Percentiles rank a stretch among this genome's conserved stretches.
Evolutionary conservation across 1,140 invertebrate genomes (phyloP).

Genomic region (Nixonia krombeini): DNA sequence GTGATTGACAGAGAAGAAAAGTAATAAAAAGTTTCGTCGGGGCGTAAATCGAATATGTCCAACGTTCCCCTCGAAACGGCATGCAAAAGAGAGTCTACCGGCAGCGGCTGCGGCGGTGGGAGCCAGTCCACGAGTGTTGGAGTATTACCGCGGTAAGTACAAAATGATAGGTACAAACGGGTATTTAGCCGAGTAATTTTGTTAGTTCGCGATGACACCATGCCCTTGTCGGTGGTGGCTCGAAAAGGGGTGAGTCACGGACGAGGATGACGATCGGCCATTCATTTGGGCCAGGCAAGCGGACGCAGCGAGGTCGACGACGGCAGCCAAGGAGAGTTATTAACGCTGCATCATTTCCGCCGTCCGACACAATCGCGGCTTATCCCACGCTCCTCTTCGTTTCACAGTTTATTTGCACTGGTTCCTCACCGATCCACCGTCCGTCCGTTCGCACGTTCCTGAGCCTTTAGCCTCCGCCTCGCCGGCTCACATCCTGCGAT

Average conservation of each 20-base stretch:
- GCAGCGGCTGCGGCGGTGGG: no score
- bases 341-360: constrained; percentile 52
- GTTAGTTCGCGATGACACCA: constrained; percentile 4
- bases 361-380: constrained; percentile 46
- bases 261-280: constrained; percentile 15
- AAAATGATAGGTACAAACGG: constrained; percentile 18
- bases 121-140: no score
- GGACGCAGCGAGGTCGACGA: constrained; percentile 22
- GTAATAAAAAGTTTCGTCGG: no score
- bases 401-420: background rate
- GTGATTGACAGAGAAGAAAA: no score
- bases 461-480: constrained; percentile 11
- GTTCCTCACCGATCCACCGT: constrained; percentile 1
- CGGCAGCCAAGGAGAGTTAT: constrained; percentile 35
- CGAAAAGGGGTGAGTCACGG: constrained; percentile 21
- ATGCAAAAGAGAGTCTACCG: background rate
- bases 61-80: no score
- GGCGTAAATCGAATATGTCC: no score
- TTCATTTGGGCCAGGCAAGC: constrained; percentile 17
- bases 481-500: constrained; percentile 59
- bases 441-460: constrained; percentile 21
- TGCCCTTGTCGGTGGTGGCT: constrained; percentile 20
- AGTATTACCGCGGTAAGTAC: background rate
- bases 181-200: constrained; percentile 7
- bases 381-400: constrained; percentile 42